phyloP scores from a whole-genome alignment of 23 tunicate genomes.

The Ciona savignyi region DNA sequence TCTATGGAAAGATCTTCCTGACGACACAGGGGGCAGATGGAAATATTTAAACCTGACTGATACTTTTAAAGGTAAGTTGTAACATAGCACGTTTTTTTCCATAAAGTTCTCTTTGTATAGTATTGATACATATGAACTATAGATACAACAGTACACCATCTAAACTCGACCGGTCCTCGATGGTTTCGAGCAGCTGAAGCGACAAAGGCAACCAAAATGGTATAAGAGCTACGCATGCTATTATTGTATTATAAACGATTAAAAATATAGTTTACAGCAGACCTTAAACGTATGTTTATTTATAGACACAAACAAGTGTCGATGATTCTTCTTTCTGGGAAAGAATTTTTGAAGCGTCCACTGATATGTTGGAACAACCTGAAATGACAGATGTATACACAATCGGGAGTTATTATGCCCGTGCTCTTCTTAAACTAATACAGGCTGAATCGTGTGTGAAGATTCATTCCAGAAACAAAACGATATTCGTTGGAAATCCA shows the following conservation, averaged over 20 bases:
- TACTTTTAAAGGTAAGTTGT: not conserved
- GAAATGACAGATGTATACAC: slow-evolving; percentile 23
- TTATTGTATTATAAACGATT: not conserved
- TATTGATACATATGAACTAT: too few species aligned
- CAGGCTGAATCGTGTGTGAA: slow-evolving; percentile 48
- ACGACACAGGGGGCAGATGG: not conserved
- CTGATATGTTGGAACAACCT: slow-evolving; percentile 12
- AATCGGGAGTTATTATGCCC: slow-evolving; percentile 44
- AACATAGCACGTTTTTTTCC: too few species aligned
- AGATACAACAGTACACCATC: too few species aligned
- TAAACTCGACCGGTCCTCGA: not conserved
- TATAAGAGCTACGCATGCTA: not conserved
- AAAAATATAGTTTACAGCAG: too few species aligned
- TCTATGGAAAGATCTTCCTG: not conserved
- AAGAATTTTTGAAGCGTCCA: not conserved
- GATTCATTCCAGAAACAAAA: not conserved
- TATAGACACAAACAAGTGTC: not conserved
- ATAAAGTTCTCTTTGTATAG: too few species aligned
- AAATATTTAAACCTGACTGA: not conserved
- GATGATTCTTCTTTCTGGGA: not conserved
- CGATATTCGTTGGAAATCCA: slow-evolving; percentile 40
- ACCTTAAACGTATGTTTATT: not conserved
- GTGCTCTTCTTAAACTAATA: slow-evolving; percentile 18
- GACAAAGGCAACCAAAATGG: not conserved
- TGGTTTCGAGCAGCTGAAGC: not conserved